phyloP scores from a whole-genome alignment of 2,113 vertebrate genomes.

The Cyanocitta stelleri region DNA sequence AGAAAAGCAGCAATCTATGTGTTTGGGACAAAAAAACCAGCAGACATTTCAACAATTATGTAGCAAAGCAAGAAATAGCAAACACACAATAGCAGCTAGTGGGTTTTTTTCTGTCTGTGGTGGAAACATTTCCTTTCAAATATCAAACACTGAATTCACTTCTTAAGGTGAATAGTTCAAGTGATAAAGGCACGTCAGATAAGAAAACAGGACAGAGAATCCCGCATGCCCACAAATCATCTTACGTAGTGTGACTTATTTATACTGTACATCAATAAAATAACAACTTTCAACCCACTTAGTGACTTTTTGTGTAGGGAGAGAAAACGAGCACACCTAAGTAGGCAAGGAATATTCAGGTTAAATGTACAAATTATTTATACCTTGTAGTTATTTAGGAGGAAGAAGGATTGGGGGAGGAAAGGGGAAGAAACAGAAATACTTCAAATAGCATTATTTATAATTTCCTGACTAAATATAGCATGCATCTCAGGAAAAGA shows the following conservation, averaged over 20 bases:
- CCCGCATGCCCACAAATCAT: neutral
- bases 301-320: neutral
- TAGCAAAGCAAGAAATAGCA: neutral
- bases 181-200: neutral
- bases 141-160: neutral
- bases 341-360: constrained; percentile 30
- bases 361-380: constrained; percentile 50
- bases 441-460: constrained; percentile 62
- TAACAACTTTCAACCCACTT: constrained; percentile 45
- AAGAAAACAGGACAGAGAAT: neutral
- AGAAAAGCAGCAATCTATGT: neutral
- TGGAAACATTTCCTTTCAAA: neutral
- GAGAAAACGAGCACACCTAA: neutral
- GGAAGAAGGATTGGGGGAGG: neutral
- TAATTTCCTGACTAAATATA: constrained; percentile 60
- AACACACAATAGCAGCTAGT: neutral
- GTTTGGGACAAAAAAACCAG: neutral
- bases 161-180: constrained; percentile 49
- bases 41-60: neutral
- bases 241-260: constrained; percentile 40
- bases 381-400: constrained; percentile 28
- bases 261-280: constrained; percentile 52
- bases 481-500: constrained; percentile 35
- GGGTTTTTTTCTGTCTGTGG: neutral
- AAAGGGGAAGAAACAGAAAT: constrained; percentile 16